Percentiles rank a stretch among this genome's conserved stretches.
These are phyloP conservation scores for Brachionichthys hirsutus DNA, from an alignment of 2,113 vertebrate species.

Conservation along the genomic window DNA sequence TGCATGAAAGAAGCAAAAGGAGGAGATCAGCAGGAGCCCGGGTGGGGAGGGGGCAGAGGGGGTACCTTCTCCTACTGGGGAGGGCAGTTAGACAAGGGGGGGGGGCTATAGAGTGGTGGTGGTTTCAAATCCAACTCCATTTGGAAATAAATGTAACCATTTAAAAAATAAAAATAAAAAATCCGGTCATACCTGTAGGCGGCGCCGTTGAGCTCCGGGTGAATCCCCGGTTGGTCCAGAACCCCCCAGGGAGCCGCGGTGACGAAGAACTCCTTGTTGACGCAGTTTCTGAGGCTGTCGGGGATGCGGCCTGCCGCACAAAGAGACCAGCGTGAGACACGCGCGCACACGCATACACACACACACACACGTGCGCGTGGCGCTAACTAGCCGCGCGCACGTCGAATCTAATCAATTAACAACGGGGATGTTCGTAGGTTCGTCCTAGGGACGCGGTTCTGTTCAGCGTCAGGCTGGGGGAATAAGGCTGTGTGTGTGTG, in stretches of 20 bases:
- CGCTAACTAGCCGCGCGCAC: too few relatives aligned
- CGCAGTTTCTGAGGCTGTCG: conserved; percentile 96
- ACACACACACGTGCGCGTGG: too few relatives aligned
- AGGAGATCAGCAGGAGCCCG: conserved; percentile 64
- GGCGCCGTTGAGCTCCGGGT: conserved; percentile 95
- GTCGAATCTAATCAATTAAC: too few relatives aligned
- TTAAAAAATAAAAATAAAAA: background rate
- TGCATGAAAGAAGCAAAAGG: conserved; percentile 76
- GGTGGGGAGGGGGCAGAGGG: conserved; percentile 34
- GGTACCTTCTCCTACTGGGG: background rate
- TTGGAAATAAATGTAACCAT: too few relatives aligned
- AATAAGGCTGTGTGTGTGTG: too few relatives aligned
- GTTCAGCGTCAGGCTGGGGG: rapidly evolving
- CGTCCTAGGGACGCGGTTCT: too few relatives aligned
- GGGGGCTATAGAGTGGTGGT: background rate
- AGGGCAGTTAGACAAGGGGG: conserved; percentile 7
- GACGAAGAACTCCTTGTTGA: conserved; percentile 98
- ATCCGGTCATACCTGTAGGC: conserved; percentile 87
- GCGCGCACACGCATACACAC: too few relatives aligned
- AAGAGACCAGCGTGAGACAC: too few relatives aligned
- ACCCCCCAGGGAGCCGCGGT: conserved; percentile 92
- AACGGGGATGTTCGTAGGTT: too few relatives aligned
- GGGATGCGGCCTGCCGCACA: conserved; percentile 94
- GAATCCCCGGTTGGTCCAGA: conserved; percentile 89
- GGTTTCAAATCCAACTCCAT: too few relatives aligned